Base-by-base conservation (phyloP, 2,113 vertebrate species). In the Microtus montanus region DNA sequence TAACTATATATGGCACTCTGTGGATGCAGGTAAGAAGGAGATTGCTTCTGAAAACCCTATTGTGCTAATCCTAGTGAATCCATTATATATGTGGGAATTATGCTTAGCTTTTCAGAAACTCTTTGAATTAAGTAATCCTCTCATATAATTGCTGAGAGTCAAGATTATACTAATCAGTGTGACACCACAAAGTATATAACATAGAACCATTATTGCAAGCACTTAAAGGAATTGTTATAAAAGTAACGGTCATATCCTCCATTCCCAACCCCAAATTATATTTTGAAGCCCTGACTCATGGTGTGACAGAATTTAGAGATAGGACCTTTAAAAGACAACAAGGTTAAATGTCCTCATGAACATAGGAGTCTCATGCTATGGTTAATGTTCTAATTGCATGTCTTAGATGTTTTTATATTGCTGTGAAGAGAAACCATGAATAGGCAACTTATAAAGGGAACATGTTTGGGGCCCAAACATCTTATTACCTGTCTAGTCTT, bases 61-160 rank as follows among this genome's bases (percentile, higher is more conserved):
- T 71, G 2, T 91, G 49, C 24, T 30, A 12, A 38, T 7, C 58
- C 84, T 20, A 38, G 5, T 38, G 26, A 54, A 24, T 44, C 28
- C 73, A 47, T 86, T 78, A 85, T 88, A 74, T 44, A 74, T 47
- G 7, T 78, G 2, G 1, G 1, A 6, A 28, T 63, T 28, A 5
- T 71, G 71, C 44, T 85, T 86, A 70, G 2, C 70, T 24, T 87
- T 95, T 83, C 0, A 94, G n/a, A 22, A 93, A 68, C 1, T 10
- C 10, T 87, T 87, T 94, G 70, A 68, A 47, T 91, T 93, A 63
- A 47, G 71, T 77, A 70, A 66, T 89, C 17, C 2, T 92, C 20
- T 91, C 28, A 68, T 58, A 26, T 78, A 82, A 73, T 26, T 82
- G 20, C 82, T 74, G 11, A 64, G 78, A 95, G 63, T 88, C 30